phyloP scores from a whole-genome alignment of 2,113 vertebrate genomes.

The Tachysurus fulvidraco region DNA sequence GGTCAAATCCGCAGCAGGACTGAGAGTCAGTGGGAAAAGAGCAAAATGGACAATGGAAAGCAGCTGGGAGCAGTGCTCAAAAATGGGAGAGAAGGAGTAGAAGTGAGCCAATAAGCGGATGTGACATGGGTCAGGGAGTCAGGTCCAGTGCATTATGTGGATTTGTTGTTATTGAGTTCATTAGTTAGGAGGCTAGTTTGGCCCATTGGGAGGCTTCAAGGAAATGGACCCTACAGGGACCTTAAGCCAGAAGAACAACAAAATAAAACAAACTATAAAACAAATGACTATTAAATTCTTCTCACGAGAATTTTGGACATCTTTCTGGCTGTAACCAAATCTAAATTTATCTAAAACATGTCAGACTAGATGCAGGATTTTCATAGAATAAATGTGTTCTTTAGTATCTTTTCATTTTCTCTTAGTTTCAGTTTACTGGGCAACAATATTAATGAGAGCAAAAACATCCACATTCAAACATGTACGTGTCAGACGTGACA shows the following conservation, averaged over 20 bases:
- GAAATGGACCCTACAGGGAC: conserved; percentile 53
- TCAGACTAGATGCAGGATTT: neutral
- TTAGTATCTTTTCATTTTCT: neutral
- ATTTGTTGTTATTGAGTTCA: conserved; percentile 36
- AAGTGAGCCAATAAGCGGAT: conserved; percentile 42
- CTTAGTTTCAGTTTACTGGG: neutral
- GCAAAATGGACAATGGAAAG: conserved; percentile 43
- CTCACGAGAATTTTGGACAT: conserved; percentile 67
- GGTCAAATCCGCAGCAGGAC: neutral
- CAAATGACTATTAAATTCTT: conserved; percentile 53
- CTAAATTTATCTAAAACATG: neutral
- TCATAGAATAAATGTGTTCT: neutral
- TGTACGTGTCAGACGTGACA: conserved; percentile 35
- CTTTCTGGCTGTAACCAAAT: conserved; percentile 18
- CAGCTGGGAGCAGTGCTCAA: conserved; percentile 36
- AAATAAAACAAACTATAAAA: conserved; percentile 54
- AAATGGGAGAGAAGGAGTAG: conserved; percentile 7
- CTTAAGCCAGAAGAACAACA: conserved; percentile 43
- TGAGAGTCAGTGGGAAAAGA: conserved; percentile 42
- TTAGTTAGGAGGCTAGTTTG: conserved; percentile 41
- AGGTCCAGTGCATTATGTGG: conserved; percentile 25
- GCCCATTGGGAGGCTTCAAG: conserved; percentile 47
- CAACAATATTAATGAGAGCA: neutral
- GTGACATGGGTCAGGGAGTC: conserved; percentile 44
- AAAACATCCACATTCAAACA: neutral